phyloP scores from a whole-genome alignment of 2,797 vertebrate species.

The Natrix natrix region DNA sequence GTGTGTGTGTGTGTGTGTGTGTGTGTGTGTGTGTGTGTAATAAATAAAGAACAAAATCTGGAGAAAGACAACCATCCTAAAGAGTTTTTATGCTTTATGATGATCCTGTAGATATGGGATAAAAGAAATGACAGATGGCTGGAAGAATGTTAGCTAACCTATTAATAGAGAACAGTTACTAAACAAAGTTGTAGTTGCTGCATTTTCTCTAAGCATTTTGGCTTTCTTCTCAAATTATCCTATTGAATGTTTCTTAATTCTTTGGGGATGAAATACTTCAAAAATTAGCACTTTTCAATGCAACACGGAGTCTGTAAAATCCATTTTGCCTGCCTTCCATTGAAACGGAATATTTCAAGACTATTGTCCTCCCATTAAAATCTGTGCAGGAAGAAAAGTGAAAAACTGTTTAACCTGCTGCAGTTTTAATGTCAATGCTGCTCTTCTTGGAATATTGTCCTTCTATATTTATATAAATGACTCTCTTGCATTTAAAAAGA shows the following conservation, averaged over 20 bases:
- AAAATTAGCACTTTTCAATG: background rate
- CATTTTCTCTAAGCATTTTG: background rate
- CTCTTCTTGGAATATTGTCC: background rate
- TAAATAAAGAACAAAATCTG: background rate
- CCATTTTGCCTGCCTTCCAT: constrained; percentile 11
- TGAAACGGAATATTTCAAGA: constrained; percentile 18
- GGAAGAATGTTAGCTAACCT: background rate
- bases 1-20: background rate
- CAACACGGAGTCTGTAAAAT: constrained; percentile 33
- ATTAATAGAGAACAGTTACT: background rate
- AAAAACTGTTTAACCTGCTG: background rate
- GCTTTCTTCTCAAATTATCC: background rate
- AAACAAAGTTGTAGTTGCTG: background rate
- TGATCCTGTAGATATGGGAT: background rate
- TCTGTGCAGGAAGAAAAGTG: background rate
- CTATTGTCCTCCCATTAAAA: constrained; percentile 10
- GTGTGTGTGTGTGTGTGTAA: background rate
- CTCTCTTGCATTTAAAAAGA: constrained; percentile 18
- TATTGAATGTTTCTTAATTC: background rate
- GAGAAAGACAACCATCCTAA: background rate
- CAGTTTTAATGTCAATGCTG: background rate
- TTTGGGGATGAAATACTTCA: background rate
- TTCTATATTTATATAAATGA: background rate
- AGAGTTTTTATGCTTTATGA: background rate
- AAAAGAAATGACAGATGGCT: background rate